A percentile compares a stretch with the other conserved stretches of the same genome.
Evolutionary conservation across 1,140 invertebrate genomes (phyloP).

Genomic region (Lanistes nyassanus): DNA sequence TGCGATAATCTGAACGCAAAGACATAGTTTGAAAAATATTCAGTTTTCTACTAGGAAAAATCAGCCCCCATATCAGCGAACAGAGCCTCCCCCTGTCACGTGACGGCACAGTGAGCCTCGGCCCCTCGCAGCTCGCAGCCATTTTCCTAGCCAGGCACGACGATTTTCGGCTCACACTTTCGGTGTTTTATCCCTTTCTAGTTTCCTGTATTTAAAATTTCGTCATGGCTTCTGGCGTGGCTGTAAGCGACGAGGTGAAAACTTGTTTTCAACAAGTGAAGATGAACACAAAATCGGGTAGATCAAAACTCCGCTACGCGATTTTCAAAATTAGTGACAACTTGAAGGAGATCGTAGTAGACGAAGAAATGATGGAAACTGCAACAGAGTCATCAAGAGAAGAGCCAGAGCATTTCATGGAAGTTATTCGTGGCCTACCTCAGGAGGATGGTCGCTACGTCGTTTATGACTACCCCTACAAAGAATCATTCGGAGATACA

Average conservation of each 20-base stretch:
- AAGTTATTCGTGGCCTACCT: neutral
- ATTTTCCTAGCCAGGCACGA: neutral
- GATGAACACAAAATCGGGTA: slow-evolving; percentile 7
- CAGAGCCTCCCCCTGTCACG: slow-evolving; percentile 11
- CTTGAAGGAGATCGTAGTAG: slow-evolving; percentile 2
- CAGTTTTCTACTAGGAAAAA: too few relatives aligned
- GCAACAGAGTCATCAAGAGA: too few relatives aligned
- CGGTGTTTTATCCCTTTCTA: neutral
- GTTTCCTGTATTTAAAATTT: neutral
- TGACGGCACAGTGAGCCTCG: slow-evolving; percentile 4
- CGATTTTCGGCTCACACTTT: neutral
- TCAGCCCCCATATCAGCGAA: neutral
- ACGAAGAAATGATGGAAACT: neutral
- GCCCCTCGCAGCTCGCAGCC: neutral
- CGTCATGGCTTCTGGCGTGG: slow-evolving; percentile 10
- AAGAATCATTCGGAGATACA: neutral
- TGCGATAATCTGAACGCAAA: neutral
- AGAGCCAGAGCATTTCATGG: neutral
- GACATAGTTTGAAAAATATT: neutral
- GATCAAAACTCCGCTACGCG: neutral
- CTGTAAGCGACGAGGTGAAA: neutral
- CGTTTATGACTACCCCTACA: slow-evolving; percentile 14
- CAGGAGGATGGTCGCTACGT: slow-evolving; percentile 13
- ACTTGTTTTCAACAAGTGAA: slow-evolving; percentile 1
- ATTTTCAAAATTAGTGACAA: neutral